Conservation (phyloP, 2,888 invertebrate genomes). For the Monoplex corrugatus region DNA sequence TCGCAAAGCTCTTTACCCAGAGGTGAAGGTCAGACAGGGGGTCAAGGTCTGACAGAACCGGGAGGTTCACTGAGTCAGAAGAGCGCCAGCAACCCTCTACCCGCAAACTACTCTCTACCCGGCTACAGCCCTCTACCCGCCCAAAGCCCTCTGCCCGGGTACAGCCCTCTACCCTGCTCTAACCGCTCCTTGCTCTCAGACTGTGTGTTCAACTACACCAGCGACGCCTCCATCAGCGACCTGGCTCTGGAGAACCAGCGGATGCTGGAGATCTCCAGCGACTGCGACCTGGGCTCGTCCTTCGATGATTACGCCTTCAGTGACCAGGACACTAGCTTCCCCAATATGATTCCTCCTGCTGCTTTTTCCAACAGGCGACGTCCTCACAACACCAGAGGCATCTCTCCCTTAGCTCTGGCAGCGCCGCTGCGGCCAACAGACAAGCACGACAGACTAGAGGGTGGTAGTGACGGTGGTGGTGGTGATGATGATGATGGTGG, state of each 20-base stretch:
- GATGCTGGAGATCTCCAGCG: conserved; percentile 22
- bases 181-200: background rate
- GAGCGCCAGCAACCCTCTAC: no score
- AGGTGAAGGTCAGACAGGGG: no score
- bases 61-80: no score
- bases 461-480: background rate
- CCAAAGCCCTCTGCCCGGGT: no score
- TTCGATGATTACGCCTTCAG: background rate
- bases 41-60: background rate
- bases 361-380: background rate
- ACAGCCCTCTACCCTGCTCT: background rate
- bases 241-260: conserved; percentile 34
- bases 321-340: background rate
- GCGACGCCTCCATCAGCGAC: conserved; percentile 41
- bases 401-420: background rate
- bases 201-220: conserved; percentile 38
- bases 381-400: background rate
- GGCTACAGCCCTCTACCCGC: no score
- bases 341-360: no score
- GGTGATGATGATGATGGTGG: no score
- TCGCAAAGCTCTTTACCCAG: no score
- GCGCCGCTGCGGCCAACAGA: background rate
- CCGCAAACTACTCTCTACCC: background rate
- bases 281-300: conserved; percentile 40
- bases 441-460: no score